Evolutionary conservation across 1,140 invertebrate species (phyloP).

Genomic region (Mya arenaria): DNA sequence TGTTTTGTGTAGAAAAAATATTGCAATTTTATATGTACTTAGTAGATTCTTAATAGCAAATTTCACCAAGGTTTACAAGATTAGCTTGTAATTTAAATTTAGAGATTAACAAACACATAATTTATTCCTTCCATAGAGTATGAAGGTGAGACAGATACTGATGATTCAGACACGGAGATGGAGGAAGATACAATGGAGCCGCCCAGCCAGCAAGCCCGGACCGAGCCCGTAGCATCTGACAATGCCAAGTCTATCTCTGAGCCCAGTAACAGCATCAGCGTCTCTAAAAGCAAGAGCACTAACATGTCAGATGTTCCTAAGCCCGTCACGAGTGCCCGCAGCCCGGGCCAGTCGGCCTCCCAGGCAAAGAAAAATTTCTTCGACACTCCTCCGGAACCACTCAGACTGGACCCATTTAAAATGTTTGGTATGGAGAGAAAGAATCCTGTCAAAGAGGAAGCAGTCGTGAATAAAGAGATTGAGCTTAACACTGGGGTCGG

Average conservation of each 20-base stretch:
- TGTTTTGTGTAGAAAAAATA: no score
- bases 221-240: background rate
- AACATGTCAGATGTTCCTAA: background rate
- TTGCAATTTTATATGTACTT: no score
- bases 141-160: conserved; percentile 62
- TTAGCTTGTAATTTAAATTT: no score
- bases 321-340: background rate
- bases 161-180: conserved; percentile 62
- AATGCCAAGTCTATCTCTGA: conserved; percentile 37
- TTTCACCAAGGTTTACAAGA: conserved; percentile 1
- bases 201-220: background rate
- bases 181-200: conserved; percentile 55
- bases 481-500: conserved; percentile 1
- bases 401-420: conserved; percentile 75
- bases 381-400: conserved; percentile 70
- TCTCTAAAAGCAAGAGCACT: background rate
- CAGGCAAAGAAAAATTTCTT: conserved; percentile 74
- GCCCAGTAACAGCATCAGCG: background rate
- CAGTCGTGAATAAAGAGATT: conserved; percentile 52
- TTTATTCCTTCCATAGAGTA: conserved; percentile 49
- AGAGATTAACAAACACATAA: no score
- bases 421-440: conserved; percentile 75
- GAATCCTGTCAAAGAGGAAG: conserved; percentile 38
- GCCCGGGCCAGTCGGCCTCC: background rate
- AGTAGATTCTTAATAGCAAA: background rate